phyloP scores from a whole-genome alignment of 2,888 invertebrate genomes.

The Caenorhabditis macrosperma region DNA sequence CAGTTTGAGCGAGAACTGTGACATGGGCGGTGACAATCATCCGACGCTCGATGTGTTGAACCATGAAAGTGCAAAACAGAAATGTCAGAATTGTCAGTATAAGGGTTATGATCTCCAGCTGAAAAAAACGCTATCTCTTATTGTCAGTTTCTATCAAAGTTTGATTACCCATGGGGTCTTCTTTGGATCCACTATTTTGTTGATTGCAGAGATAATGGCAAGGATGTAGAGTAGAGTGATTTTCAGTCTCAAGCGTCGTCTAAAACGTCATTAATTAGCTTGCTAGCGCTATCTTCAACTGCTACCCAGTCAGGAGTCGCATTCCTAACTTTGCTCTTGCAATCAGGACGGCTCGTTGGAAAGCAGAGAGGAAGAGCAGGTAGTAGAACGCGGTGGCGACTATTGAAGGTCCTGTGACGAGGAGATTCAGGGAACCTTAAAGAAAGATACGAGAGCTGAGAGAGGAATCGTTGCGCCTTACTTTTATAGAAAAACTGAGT shows the following conservation, averaged over 20 bases:
- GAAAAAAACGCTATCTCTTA: constrained; percentile 1
- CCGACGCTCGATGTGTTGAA: constrained; percentile 32
- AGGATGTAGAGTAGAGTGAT: constrained; percentile 13
- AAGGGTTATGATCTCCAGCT: constrained; percentile 24
- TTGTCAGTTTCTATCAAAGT: not conserved
- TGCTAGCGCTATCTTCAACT: not conserved
- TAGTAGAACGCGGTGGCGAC: constrained; percentile 5
- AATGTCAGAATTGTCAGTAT: constrained; percentile 6
- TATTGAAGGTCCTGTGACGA: not conserved
- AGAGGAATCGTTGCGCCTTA: not conserved
- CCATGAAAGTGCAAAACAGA: constrained; percentile 6
- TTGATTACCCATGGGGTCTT: constrained; percentile 19
- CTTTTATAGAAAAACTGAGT: not conserved
- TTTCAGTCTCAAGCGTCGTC: constrained; percentile 18
- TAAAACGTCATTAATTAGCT: not conserved
- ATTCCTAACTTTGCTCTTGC: constrained; percentile 23
- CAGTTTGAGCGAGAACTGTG: constrained; percentile 40
- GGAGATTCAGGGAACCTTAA: not conserved
- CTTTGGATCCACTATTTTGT: constrained; percentile 2
- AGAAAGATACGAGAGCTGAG: not conserved
- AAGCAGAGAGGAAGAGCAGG: constrained; percentile 18
- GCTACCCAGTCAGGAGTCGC: constrained; percentile 38
- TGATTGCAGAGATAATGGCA: constrained; percentile 16
- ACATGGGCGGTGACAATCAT: constrained; percentile 3
- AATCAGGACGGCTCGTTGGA: constrained; percentile 30